These are phyloP conservation scores for Temnothorax rugatulus DNA, from an alignment of 2,888 invertebrate species.

Conservation along the genomic window DNA sequence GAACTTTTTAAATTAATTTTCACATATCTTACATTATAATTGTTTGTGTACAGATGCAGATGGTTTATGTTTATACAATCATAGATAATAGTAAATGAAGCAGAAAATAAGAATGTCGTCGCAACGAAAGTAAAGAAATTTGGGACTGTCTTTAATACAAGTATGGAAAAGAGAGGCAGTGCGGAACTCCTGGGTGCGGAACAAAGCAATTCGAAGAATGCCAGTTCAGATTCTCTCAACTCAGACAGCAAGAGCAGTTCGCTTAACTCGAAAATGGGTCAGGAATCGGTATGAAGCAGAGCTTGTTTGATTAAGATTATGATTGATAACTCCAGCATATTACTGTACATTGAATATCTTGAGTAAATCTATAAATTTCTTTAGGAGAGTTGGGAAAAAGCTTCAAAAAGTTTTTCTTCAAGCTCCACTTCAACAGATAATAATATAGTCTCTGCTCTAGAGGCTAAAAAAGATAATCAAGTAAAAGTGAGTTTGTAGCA, in stretches of 20 bases:
- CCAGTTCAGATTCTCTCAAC: slow-evolving; percentile 93
- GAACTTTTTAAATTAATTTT: not conserved
- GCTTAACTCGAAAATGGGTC: slow-evolving; percentile 93
- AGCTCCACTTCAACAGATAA: slow-evolving; percentile 90
- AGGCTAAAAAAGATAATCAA: slow-evolving; percentile 86
- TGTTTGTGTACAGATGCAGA: slow-evolving; percentile 29
- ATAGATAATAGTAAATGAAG: slow-evolving; percentile 36
- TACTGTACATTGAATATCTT: slow-evolving; percentile 29
- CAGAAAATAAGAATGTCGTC: slow-evolving; percentile 62
- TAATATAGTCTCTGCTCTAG: slow-evolving; percentile 88
- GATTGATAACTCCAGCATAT: not conserved
- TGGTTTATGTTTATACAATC: not conserved
- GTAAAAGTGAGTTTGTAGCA: slow-evolving; percentile 82
- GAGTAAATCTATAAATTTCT: slow-evolving; percentile 60
- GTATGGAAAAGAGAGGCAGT: slow-evolving; percentile 90
- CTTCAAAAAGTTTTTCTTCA: slow-evolving; percentile 89
- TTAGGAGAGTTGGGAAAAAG: slow-evolving; percentile 88
- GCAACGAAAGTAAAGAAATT: slow-evolving; percentile 58
- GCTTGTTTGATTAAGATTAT: not conserved
- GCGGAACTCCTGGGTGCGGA: slow-evolving; percentile 90
- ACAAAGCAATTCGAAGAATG: slow-evolving; percentile 90
- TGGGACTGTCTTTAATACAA: slow-evolving; percentile 49
- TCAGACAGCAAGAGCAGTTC: slow-evolving; percentile 95
- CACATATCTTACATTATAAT: not conserved
- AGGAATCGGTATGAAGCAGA: slow-evolving; percentile 90